Evolutionary conservation across 1,140 invertebrate species (phyloP), one percentile per base, ranked within the genome.

Genomic region (Pemphigus obesinymphae): DNA sequence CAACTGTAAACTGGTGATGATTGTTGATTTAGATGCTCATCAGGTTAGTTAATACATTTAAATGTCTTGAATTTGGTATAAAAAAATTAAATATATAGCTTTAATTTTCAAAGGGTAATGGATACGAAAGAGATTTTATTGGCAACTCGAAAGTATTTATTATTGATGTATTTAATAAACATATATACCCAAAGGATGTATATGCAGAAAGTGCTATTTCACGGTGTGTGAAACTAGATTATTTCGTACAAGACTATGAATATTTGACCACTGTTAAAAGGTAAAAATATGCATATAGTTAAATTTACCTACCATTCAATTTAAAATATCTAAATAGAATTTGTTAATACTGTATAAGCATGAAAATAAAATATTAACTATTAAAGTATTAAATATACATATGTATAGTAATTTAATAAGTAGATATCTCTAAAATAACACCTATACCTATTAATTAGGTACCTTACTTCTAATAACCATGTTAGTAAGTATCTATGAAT

Each of bases 21-120:
- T 97, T 85, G 90, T 96, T 26, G 95, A 97, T 87, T 89, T 96
- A 85, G 95, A 96, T 89, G 95, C 95, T 43, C 95, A 97, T 89
- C 92, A 93, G 88, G 90, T 91, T 84, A 84, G 82, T 20, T 1
- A 48, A 73, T 50, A 40, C n/a, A 11, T 50, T 83, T 72, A 55
- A 37, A 82, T 26, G 11, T 37, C 11, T 48, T 40, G 37, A 8
- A n/a, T n/a, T 45, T 82, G 6, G 73, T 81, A 45, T 11, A 11
- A 70, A 29, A 55, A 48, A 45, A 7, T 45, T 45, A 13, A 7
- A 11, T 11, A 31, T 66, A 4, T 26, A n/a, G 2, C n/a, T 29
- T 10, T 23, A 70, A 37, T 68, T 82, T 75, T 76, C 85, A 23
- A 43, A 95, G 91, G 95, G 95, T 11, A 96, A 96, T 88, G 95